phyloP scores from a whole-genome alignment of 92 coral and sea anemone species.

The Epizoanthus stellaris region DNA sequence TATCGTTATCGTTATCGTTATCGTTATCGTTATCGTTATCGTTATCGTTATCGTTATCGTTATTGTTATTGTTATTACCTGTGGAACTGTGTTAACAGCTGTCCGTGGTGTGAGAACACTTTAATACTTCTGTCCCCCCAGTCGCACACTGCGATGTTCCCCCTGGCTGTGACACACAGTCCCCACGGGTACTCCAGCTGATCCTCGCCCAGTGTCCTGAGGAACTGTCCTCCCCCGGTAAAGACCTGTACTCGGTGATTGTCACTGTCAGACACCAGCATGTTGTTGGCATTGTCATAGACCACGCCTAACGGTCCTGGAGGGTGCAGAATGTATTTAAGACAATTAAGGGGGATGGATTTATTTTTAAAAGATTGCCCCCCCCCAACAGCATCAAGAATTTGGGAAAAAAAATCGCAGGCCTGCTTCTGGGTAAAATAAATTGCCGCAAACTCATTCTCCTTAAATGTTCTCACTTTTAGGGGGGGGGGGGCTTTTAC shows the following conservation, averaged over 20 bases:
- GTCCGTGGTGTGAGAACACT: slow-evolving; percentile 75
- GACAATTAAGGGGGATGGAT: no score
- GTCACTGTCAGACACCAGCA: slow-evolving; percentile 82
- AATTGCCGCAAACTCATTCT: no score
- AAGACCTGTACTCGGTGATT: slow-evolving; percentile 67
- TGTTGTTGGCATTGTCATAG: slow-evolving; percentile 71
- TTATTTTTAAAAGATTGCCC: no score
- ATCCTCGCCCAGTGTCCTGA: slow-evolving; percentile 67
- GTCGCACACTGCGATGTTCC: slow-evolving; percentile 73
- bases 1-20: no score
- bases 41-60: no score
- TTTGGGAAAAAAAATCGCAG: no score
- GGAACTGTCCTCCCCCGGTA: slow-evolving; percentile 66
- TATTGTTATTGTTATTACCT: not conserved
- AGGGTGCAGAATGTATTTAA: not conserved
- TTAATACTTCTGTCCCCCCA: slow-evolving; percentile 76
- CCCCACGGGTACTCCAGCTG: slow-evolving; percentile 83
- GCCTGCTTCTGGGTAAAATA: no score
- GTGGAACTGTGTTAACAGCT: slow-evolving; percentile 54
- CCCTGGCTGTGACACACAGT: slow-evolving; percentile 61
- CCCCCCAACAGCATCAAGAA: no score
- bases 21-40: no score
- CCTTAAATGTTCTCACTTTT: no score
- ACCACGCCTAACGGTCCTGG: slow-evolving; percentile 75
- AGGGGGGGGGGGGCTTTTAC: no score